A percentile compares a stretch with the other conserved stretches of the same genome.
Evolutionary conservation across 1,140 invertebrate genomes (phyloP).

Genomic region (Drosophila erecta): DNA sequence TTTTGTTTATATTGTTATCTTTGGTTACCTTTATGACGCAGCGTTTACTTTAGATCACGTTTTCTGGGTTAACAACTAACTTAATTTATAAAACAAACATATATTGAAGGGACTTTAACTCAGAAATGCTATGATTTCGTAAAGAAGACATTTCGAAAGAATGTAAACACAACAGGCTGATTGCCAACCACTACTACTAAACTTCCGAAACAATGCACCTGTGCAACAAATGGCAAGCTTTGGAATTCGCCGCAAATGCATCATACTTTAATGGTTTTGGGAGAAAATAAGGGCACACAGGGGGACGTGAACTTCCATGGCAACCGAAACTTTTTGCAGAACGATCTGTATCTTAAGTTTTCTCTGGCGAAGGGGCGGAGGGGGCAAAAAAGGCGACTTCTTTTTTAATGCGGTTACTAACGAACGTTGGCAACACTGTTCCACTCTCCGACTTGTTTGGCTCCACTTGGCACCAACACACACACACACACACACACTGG

Average conservation of each 20-base stretch:
- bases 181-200: neutral
- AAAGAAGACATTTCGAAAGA: neutral
- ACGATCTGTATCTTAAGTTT: conserved; percentile 23
- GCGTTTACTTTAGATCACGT: neutral
- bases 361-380: neutral
- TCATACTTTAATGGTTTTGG: neutral
- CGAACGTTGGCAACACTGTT: conserved; percentile 30
- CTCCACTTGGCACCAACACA: conserved; percentile 14
- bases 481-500: conserved; percentile 9
- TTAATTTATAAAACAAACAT: too few relatives aligned
- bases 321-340: conserved; percentile 5
- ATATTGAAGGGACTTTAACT: neutral
- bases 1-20: too few relatives aligned
- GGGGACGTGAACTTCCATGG: conserved; percentile 7
- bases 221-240: conserved; percentile 1
- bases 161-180: neutral
- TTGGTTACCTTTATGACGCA: too few relatives aligned
- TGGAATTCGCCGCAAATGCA: neutral
- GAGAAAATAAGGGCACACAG: neutral
- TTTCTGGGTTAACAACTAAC: too few relatives aligned
- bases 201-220: neutral
- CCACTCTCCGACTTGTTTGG: conserved; percentile 19
- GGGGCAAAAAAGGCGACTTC: conserved; percentile 11
- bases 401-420: conserved; percentile 21
- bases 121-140: too few relatives aligned